Evolutionary conservation across 2,888 invertebrate species (phyloP).

Genomic region (Dione juno): DNA sequence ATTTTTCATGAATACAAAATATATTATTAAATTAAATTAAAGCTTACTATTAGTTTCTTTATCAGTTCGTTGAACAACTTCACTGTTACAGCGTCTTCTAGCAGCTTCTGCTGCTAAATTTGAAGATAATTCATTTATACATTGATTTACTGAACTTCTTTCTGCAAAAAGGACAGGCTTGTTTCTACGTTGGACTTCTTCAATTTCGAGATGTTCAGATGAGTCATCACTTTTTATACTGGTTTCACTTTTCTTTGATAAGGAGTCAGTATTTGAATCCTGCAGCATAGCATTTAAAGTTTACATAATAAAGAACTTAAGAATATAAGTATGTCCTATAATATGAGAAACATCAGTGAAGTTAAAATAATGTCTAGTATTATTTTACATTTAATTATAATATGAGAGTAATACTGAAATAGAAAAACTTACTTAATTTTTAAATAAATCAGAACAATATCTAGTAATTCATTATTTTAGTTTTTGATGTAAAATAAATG

Average conservation of each 20-base stretch:
- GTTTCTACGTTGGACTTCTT: constrained; percentile 72
- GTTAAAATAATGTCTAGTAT: too few relatives aligned
- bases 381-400: too few relatives aligned
- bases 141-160: constrained; percentile 84
- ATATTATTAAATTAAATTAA: constrained; percentile 19
- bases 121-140: constrained; percentile 88
- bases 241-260: constrained; percentile 71
- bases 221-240: constrained; percentile 72
- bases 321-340: background rate
- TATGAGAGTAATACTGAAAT: too few relatives aligned
- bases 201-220: constrained; percentile 62
- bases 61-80: constrained; percentile 75
- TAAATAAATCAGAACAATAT: too few relatives aligned
- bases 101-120: constrained; percentile 74
- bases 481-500: background rate
- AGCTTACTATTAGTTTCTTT: constrained; percentile 65
- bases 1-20: background rate
- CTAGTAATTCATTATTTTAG: too few relatives aligned
- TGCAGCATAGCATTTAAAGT: constrained; percentile 45
- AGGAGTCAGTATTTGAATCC: constrained; percentile 70
- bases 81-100: constrained; percentile 78
- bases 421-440: too few relatives aligned
- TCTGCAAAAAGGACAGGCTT: constrained; percentile 70
- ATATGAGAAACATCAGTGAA: background rate
- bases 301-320: background rate